Evolutionary conservation across 2,113 vertebrate genomes (phyloP).

Genomic region (Irena cyanogastra): DNA sequence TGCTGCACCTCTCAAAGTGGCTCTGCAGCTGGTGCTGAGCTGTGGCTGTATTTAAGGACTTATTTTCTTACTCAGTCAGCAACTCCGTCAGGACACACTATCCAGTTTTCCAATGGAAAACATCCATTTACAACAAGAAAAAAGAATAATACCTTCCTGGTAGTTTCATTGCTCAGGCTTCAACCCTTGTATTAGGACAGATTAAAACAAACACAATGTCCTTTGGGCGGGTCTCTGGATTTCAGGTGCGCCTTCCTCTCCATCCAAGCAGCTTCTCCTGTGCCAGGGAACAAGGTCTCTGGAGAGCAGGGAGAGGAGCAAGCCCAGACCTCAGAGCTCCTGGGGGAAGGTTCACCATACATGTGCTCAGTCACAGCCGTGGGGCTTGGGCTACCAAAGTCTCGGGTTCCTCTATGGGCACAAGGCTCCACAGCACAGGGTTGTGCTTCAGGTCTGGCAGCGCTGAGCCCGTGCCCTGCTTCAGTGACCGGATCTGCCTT

Average conservation of each 20-base stretch:
- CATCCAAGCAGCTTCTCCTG: neutral
- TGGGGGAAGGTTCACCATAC: neutral
- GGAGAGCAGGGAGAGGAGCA: neutral
- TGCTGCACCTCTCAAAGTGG: neutral
- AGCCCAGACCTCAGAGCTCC: neutral
- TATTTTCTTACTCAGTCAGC: neutral
- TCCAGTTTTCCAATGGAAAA: too few relatives aligned
- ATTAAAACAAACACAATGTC: neutral
- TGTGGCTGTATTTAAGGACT: neutral
- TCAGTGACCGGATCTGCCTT: neutral
- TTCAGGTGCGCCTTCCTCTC: neutral
- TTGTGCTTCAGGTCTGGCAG: neutral
- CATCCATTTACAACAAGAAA: neutral
- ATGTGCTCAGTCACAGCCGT: accelerated
- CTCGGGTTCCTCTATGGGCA: too few relatives aligned
- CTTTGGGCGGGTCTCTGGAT: neutral
- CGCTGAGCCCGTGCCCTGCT: neutral
- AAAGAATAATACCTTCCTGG: neutral
- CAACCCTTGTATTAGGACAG: neutral
- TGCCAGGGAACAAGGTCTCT: neutral
- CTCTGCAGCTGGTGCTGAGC: neutral
- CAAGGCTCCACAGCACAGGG: accelerated
- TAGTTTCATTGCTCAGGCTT: neutral
- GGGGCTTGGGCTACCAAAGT: neutral
- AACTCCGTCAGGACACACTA: too few relatives aligned